Percentiles rank a stretch among this genome's conserved stretches.
Conservation (phyloP, 2,113 vertebrate species). For the Neoarius graeffei region DNA sequence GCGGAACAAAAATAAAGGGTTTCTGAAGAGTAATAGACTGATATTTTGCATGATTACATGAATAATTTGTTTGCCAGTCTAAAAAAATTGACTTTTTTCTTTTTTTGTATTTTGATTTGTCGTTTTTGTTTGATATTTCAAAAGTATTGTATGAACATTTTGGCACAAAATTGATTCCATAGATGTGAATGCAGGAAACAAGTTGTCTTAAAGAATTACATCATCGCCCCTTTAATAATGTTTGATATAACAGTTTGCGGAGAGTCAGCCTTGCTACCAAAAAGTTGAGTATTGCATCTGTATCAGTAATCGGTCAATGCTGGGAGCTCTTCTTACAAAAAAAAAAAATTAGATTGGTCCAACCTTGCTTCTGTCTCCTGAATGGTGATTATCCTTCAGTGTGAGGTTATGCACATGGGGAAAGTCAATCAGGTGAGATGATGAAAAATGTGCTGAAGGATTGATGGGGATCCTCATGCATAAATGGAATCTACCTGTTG, state of each 20-base stretch:
- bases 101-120: no score
- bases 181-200: no score
- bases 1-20: no score
- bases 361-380: not conserved
- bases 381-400: constrained; percentile 40
- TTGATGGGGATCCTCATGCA: constrained; percentile 28
- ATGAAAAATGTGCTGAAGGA: constrained; percentile 35
- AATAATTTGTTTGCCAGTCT: no score
- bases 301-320: not conserved
- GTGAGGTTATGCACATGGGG: constrained; percentile 39
- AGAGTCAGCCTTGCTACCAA: not conserved
- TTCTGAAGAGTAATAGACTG: no score
- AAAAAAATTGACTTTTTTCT: no score
- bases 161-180: no score
- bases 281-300: not conserved
- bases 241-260: not conserved
- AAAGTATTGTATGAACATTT: no score
- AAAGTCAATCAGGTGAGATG: constrained; percentile 47
- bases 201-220: not conserved
- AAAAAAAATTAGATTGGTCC: not conserved
- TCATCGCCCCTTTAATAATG: not conserved
- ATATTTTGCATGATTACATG: no score
- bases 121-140: no score
- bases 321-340: not conserved
- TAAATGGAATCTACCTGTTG: constrained; percentile 41